Evolutionary conservation across 2,888 invertebrate genomes (phyloP).

Genomic region (Trichopoda pennipes): DNA sequence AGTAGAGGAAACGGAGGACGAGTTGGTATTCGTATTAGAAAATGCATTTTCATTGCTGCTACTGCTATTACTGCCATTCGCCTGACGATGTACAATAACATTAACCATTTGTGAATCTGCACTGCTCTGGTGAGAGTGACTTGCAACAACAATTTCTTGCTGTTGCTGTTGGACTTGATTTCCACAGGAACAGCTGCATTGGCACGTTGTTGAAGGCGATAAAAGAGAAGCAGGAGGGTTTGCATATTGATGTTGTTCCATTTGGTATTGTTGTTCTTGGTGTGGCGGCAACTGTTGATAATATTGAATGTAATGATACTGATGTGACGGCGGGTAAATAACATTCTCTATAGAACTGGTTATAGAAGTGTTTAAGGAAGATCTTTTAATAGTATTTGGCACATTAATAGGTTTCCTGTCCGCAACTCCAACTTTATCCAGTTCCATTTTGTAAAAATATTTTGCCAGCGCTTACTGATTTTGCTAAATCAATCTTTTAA

Average conservation of each 20-base stretch:
- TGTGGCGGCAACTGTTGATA: conserved; percentile 73
- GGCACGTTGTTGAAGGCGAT: conserved; percentile 43
- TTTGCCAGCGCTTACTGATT: not conserved
- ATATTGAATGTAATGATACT: conserved; percentile 80
- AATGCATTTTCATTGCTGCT: conserved; percentile 54
- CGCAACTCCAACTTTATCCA: conserved; percentile 46
- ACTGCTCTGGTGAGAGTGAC: conserved; percentile 68
- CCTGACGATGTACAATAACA: conserved; percentile 76
- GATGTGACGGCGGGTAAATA: conserved; percentile 76
- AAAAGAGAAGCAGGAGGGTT: conserved; percentile 56
- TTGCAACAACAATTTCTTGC: conserved; percentile 33
- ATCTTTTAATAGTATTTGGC: conserved; percentile 59
- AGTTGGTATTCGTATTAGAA: conserved; percentile 30
- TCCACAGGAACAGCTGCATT: conserved; percentile 65
- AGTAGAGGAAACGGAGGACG: conserved; percentile 24
- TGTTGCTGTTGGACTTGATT: conserved; percentile 52
- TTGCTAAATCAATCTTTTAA: not conserved
- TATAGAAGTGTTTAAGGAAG: conserved; percentile 61
- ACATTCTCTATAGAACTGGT: conserved; percentile 83
- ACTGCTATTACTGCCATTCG: conserved; percentile 68
- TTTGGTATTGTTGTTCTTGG: conserved; percentile 61
- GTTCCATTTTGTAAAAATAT: conserved; percentile 46
- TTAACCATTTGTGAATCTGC: conserved; percentile 76
- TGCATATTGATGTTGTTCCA: conserved; percentile 71
- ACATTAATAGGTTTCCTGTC: conserved; percentile 61